A percentile compares a stretch with the other conserved stretches of the same genome.
Conservation (phyloP, 2,888 invertebrate species). For the Oasisia sp. region DNA sequence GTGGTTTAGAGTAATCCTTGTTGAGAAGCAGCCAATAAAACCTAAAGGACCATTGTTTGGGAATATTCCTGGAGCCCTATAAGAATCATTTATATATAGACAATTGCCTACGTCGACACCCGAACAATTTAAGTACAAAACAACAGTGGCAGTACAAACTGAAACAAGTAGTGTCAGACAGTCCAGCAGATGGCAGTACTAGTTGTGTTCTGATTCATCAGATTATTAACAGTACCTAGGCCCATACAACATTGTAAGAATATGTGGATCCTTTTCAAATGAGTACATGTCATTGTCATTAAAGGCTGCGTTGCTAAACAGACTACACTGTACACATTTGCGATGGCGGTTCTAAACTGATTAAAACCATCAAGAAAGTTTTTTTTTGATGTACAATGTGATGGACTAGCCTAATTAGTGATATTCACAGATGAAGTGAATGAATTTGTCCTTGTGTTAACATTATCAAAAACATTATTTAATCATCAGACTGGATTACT, state of each 20-base stretch:
- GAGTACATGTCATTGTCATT: background rate
- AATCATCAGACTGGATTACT: too few relatives aligned
- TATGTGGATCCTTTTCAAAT: background rate
- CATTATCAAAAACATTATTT: too few relatives aligned
- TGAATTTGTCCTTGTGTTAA: too few relatives aligned
- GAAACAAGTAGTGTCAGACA: background rate
- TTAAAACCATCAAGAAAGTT: too few relatives aligned
- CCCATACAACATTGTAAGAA: background rate
- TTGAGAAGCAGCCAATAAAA: background rate
- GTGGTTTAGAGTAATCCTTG: background rate
- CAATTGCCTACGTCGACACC: background rate
- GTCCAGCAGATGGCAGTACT: background rate
- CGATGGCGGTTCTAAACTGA: background rate
- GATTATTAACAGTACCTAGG: background rate
- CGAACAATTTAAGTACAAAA: background rate
- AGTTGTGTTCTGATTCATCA: background rate
- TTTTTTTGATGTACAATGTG: too few relatives aligned
- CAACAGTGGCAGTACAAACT: background rate
- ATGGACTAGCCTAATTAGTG: too few relatives aligned
- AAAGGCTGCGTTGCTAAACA: background rate
- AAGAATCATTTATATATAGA: background rate
- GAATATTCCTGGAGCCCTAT: background rate
- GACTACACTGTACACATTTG: background rate
- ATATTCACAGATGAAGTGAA: too few relatives aligned
- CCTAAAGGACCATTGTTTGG: background rate